Conservation (phyloP, 2,113 vertebrate species). For the Alces alces region DNA sequence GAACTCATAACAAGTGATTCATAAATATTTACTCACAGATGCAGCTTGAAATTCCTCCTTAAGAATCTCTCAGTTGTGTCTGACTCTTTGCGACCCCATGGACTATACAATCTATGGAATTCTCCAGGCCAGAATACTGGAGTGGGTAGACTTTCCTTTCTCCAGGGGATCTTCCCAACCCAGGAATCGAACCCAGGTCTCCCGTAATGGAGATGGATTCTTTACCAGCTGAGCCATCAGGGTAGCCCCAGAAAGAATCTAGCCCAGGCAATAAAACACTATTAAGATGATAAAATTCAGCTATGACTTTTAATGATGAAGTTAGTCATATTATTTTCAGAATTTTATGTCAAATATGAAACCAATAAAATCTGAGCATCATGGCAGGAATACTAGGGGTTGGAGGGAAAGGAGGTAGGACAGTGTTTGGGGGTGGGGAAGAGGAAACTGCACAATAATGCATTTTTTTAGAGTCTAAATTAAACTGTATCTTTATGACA, state of each 20-base stretch:
- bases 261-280: background rate
- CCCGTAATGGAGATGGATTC: accelerated
- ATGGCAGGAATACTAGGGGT: background rate
- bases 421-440: background rate
- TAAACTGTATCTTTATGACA: slow-evolving; percentile 65
- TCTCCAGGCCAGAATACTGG: background rate
- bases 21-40: background rate
- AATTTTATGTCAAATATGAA: background rate
- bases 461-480: slow-evolving; percentile 55
- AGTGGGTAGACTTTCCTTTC: background rate
- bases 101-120: background rate
- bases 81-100: background rate
- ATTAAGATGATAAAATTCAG: background rate
- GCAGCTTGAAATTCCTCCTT: background rate
- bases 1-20: background rate
- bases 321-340: background rate
- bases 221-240: background rate
- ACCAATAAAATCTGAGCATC: background rate
- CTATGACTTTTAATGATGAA: slow-evolving; percentile 10
- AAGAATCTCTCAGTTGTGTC: background rate
- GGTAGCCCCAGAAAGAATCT: background rate
- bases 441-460: slow-evolving; percentile 24
- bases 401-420: background rate
- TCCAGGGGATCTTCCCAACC: background rate
- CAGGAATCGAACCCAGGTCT: background rate